These are phyloP conservation scores for Lemur catta DNA, from an alignment of 2,797 vertebrate species.

Conservation along the genomic window DNA sequence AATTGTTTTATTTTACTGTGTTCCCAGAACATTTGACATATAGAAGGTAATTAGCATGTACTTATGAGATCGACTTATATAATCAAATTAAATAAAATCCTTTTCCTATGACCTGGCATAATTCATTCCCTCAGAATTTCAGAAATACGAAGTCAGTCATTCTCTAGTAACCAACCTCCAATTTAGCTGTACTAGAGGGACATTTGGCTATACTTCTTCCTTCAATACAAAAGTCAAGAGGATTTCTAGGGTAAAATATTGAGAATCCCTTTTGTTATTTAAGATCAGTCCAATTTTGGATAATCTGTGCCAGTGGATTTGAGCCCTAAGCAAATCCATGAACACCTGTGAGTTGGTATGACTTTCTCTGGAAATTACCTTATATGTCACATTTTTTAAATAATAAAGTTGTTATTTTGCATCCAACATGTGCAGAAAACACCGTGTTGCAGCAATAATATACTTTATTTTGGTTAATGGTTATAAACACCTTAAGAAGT, in stretches of 20 bases:
- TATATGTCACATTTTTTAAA: not conserved
- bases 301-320: not conserved
- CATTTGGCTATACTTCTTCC: not conserved
- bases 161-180: not conserved
- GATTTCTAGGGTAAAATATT: not conserved
- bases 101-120: not conserved
- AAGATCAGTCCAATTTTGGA: not conserved
- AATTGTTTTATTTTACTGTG: not conserved
- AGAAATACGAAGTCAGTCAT: not conserved
- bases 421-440: not conserved
- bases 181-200: not conserved
- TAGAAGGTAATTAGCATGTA: not conserved
- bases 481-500: not conserved
- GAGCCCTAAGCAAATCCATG: conserved; percentile 9
- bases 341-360: not conserved
- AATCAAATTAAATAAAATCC: not conserved
- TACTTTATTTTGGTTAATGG: not conserved
- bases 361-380: not conserved
- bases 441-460: not conserved
- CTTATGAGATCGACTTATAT: not conserved
- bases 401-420: not conserved
- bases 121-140: not conserved
- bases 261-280: not conserved
- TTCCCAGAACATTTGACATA: not conserved
- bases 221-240: not conserved